Base-by-base conservation (phyloP, 2,113 vertebrate genomes). In the Eubucco bourcierii region DNA sequence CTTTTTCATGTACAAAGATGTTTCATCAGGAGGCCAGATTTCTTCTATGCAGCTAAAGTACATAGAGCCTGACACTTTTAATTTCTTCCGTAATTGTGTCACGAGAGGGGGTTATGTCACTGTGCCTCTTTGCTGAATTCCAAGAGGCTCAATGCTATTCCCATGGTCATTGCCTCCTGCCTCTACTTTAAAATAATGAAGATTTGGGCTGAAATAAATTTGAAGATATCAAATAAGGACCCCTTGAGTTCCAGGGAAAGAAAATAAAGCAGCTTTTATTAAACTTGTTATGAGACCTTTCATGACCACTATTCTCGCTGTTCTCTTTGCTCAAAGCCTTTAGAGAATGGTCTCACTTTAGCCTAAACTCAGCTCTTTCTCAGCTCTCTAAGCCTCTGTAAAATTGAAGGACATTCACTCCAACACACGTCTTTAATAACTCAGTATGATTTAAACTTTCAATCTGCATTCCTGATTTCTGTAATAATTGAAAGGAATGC, bases 241-340 rank as follows among this genome's bases (percentile, higher is more conserved):
- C 97, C 96, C 97, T 92, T 95, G 94, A 96, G 94, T 96, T 97
- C 92, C 92, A 73, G 64, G 75, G 94, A 97, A 97, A 98, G 96
- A 97, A 98, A 98, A 97, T 97, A 97, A 97, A 97, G 95, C 96
- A 88, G 95, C 90, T 98, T 98, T 98, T 98, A 98, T 98, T 97
- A 98, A 98, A 98, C 97, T 97, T 97, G 95, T 97, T 97, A 96
- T 96, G 96, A 97, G 97, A 97, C 96, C 97, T 98, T 97, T 96
- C 93, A 93, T 96, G 92, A 94, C 88, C 96, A 96, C 93, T 88
- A 95, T 97, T 96, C 95, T 95, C 91, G 7, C 96, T 97, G 96
- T 95, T 97, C 96, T 95, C 96, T 97, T 96, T 96, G 96, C 97
- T 96, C 95, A 95, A 95, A 97, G 96, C 95, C 92, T 95, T 97